A percentile compares a stretch with the other conserved stretches of the same genome.
Conservation (phyloP, 2,113 vertebrate genomes). For the Sinocyclocheilus rhinocerous region DNA sequence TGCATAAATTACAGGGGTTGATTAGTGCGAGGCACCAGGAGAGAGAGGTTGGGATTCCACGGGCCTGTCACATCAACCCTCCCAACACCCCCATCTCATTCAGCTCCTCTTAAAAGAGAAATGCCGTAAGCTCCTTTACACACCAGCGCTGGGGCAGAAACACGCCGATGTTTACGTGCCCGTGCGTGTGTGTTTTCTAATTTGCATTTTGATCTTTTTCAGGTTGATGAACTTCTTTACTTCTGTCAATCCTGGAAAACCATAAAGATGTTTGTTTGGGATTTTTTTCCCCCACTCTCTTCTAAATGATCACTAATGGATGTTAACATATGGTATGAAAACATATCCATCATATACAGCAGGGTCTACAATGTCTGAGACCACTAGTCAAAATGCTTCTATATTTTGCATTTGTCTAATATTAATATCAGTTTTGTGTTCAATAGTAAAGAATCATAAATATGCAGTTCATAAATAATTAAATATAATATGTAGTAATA, state of each 20-base stretch:
- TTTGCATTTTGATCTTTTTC: constrained; percentile 35
- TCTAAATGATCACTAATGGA: background rate
- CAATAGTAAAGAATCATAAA: too few species aligned
- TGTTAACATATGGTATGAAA: background rate
- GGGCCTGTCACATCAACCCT: constrained; percentile 90
- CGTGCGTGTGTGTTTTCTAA: background rate
- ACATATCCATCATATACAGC: background rate
- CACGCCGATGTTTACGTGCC: background rate
- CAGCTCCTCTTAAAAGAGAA: constrained; percentile 47
- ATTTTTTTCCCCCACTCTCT: background rate
- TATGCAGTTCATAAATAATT: too few species aligned
- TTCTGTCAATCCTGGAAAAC: constrained; percentile 7
- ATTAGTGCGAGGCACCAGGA: constrained; percentile 99
- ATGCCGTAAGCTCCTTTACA: constrained; percentile 31
- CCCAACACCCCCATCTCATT: constrained; percentile 50
- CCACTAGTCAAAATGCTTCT: background rate
- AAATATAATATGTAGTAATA: background rate
- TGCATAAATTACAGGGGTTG: constrained; percentile 99
- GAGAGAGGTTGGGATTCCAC: constrained; percentile 99
- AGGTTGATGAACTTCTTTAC: constrained; percentile 35
- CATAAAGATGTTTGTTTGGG: background rate
- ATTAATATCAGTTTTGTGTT: background rate
- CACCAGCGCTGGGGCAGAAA: background rate
- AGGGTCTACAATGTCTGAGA: background rate
- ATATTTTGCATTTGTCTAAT: background rate